Evolutionary conservation across 2,797 vertebrate genomes (phyloP), one percentile per base, ranked within the genome.

Genomic region (Zalophus californianus): DNA sequence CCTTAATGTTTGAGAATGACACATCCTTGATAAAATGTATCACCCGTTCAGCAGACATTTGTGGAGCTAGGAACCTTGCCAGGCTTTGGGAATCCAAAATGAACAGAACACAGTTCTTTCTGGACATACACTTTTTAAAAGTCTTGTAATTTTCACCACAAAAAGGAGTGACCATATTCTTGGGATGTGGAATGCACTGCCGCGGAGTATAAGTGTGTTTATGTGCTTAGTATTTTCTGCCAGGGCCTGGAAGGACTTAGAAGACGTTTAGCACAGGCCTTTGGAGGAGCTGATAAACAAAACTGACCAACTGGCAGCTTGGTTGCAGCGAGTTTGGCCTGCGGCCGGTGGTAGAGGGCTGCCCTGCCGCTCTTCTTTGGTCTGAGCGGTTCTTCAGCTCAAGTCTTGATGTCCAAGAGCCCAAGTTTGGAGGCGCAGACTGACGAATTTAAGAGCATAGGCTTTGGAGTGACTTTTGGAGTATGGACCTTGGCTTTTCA

Each of bases 61-160:
- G 41, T 79, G 90, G 86, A 64, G 27, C 78, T 66, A 13, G 90
- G 72, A 93, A 50, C 41, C 72, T 12, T 87, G 44, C 88, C 32
- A 20, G 54, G 62, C 14, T 80, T 78, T 73, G 54, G 77, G 66
- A 83, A 29, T 64, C 66, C 78, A 66, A 72, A 62, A 54, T 44
- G 56, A 95, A 56, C 15, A 52, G 3, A n/a, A 52, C 2, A 32
- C 4, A 72, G 62, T 84, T 50, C 58, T 87, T 70, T 60, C 14
- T 50, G 50, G 60, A 48, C 66, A 7, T 58, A 23, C 4, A 23
- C 8, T 78, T 62, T 86, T 75, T 23, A 13, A 29, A 84, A 70
- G 10, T 66, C 16, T 91, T 68, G 14, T 41, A 60, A 41, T 90
- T 79, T 93, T 94, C 21, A 68, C n/a, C 70, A 66, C 21, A 48